Percentiles rank a stretch among this genome's conserved stretches.
These are phyloP conservation scores for Steinernema scapterisci DNA, from an alignment of 2,888 invertebrate species.

Conservation along the genomic window DNA sequence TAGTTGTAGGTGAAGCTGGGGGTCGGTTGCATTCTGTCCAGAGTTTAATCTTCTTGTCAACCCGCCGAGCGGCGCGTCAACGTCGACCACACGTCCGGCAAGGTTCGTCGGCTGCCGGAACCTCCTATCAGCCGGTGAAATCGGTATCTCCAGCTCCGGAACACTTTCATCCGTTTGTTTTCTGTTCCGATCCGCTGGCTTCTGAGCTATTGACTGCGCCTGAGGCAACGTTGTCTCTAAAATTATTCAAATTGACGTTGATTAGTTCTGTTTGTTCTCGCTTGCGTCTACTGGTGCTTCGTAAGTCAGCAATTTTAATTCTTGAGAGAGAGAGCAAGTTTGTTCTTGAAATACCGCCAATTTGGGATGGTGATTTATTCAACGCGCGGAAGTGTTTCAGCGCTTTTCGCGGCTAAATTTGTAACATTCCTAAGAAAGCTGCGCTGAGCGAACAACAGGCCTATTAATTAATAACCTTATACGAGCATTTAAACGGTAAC, in stretches of 20 bases:
- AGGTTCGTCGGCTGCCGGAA: conserved; percentile 15
- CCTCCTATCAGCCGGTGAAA: background rate
- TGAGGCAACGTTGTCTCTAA: conserved; percentile 18
- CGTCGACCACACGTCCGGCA: no score
- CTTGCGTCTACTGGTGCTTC: conserved; percentile 21
- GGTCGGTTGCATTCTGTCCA: background rate
- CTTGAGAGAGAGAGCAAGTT: conserved; percentile 11
- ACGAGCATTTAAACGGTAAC: background rate
- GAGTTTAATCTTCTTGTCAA: background rate
- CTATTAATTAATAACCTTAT: conserved; percentile 10
- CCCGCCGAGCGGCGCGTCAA: background rate
- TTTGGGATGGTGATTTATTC: conserved; percentile 5
- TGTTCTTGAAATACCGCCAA: conserved; percentile 1
- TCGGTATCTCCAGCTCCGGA: background rate
- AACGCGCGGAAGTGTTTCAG: background rate
- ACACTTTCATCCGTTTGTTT: background rate
- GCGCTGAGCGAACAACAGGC: background rate
- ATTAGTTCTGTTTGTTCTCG: conserved; percentile 15
- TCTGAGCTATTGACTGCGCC: conserved; percentile 3
- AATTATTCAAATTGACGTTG: conserved; percentile 30
- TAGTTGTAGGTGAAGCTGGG: background rate
- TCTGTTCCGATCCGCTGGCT: background rate
- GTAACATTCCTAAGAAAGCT: background rate
- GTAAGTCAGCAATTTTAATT: conserved; percentile 11
- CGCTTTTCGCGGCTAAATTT: background rate